Evolutionary conservation across 2,113 vertebrate genomes (phyloP).

Genomic region (Pseudolaguvia tuberculata): DNA sequence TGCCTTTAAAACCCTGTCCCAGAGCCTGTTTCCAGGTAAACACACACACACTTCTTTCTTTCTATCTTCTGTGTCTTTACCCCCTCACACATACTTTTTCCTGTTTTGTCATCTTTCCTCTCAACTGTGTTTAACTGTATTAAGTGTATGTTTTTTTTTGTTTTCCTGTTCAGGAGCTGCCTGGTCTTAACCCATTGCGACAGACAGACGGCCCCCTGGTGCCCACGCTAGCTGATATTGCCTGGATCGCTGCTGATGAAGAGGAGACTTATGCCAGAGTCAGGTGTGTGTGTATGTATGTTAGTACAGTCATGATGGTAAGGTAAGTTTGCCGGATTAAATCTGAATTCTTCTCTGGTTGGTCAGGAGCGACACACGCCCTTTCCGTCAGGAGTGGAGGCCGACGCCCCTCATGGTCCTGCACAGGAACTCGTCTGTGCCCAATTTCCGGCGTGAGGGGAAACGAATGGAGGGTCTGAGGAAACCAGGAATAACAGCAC

Average conservation of each 20-base stretch:
- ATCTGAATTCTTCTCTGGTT: not conserved
- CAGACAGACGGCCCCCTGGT: slow-evolving; percentile 79
- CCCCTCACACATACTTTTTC: too few relatives aligned
- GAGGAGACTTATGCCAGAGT: slow-evolving; percentile 96
- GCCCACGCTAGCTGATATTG: slow-evolving; percentile 93
- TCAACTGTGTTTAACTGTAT: not conserved
- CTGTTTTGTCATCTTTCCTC: not conserved
- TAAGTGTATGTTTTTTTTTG: not conserved
- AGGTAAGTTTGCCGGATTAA: not conserved
- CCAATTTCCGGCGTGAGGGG: slow-evolving; percentile 90
- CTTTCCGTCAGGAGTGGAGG: slow-evolving; percentile 92
- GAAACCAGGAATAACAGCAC: slow-evolving; percentile 85
- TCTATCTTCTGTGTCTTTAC: too few relatives aligned
- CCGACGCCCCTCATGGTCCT: slow-evolving; percentile 92
- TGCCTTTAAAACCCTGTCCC: slow-evolving; percentile 87
- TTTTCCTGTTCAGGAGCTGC: slow-evolving; percentile 73
- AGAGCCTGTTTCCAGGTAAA: slow-evolving; percentile 90
- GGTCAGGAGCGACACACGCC: slow-evolving; percentile 85
- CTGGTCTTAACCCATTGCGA: slow-evolving; percentile 76
- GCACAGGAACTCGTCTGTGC: slow-evolving; percentile 94
- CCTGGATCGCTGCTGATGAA: slow-evolving; percentile 95
- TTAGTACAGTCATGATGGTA: not conserved
- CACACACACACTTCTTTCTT: not conserved
- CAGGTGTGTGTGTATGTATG: slow-evolving; percentile 64
- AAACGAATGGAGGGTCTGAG: slow-evolving; percentile 86